Base-by-base conservation (phyloP, 2,113 vertebrate genomes). In the Sinocyclocheilus grahami region DNA sequence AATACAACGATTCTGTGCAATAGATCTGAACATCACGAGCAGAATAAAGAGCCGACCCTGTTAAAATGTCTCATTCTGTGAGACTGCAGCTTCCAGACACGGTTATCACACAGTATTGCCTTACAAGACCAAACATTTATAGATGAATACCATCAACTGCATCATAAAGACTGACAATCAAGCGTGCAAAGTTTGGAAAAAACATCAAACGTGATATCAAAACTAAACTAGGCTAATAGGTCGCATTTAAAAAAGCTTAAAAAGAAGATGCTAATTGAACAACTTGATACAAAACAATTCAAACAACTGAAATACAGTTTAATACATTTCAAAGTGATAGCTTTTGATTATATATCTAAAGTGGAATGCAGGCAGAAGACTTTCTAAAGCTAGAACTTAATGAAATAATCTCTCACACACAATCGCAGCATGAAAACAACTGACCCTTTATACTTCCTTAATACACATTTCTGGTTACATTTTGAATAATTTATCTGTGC, bases 141-240 rank as follows among this genome's bases (percentile, higher is more conserved):
- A 82, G 37, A 82, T 82, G 60, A 30, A 51, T 20, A 71, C 42
- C 63, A 69, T 81, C 55, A 42, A 62, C 78, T 62, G 79, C 60
- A 30, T 82, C 48, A 78, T 27, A 11, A 71, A 82, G 62, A 82
- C 46, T 71, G 42, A 69, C 62, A n/a, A 39, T 7, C 55, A 80
- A 82, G 80, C 80, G 63, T 82, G 63, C 80, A 71, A 71, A 53
- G 46, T 71, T 8, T 53, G 63, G 46, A 71, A 33, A 69, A 82
- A 8, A 20, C 79, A 80, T 62, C 55, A 8, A 60, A 48, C 42
- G 22, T 30, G 13, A 81, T 71, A 69, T 71, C 46, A 82, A 33
- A 67, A 82, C 39, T 6, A 13, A 65, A 4, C 42, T 42, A 42
- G 42, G 7, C 42, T 42, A 1, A 46, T 2, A 37, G 67, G 16